Percentiles rank a stretch among this genome's conserved stretches.
Evolutionary conservation across 2,113 vertebrate genomes (phyloP).

Genomic region (Pagrus major): DNA sequence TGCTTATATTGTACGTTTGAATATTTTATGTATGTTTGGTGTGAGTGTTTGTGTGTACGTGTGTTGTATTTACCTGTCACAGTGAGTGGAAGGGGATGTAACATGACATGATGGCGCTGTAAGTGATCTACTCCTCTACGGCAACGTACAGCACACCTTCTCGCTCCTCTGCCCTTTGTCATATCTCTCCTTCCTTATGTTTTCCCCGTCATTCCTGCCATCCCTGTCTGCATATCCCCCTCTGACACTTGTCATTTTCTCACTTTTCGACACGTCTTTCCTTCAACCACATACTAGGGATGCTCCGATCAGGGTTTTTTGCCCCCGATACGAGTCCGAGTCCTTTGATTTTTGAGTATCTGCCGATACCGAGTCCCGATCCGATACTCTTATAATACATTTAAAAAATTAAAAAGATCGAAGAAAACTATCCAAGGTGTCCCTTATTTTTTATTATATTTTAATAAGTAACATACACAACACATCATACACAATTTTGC

Average conservation of each 20-base stretch:
- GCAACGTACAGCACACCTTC: neutral
- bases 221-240: neutral
- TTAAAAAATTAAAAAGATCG: no score
- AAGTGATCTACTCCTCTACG: conserved; percentile 41
- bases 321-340: no score
- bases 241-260: neutral
- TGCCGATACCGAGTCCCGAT: no score
- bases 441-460: no score
- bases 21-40: conserved; percentile 39
- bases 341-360: no score
- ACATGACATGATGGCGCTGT: conserved; percentile 42
- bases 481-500: no score
- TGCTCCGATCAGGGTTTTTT: no score
- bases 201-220: neutral
- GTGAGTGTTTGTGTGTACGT: conserved; percentile 40
- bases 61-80: conserved; percentile 53
- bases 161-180: neutral
- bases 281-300: neutral
- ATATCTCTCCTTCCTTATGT: neutral
- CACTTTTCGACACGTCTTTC: neutral
- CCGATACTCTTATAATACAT: no score
- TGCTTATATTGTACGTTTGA: conserved; percentile 32
- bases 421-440: no score
- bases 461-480: no score
- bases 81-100: conserved; percentile 28